Percentiles rank a stretch among this genome's conserved stretches.
phyloP scores from a whole-genome alignment of 2,797 vertebrate species.

The Percopsis omiscomaycus region DNA sequence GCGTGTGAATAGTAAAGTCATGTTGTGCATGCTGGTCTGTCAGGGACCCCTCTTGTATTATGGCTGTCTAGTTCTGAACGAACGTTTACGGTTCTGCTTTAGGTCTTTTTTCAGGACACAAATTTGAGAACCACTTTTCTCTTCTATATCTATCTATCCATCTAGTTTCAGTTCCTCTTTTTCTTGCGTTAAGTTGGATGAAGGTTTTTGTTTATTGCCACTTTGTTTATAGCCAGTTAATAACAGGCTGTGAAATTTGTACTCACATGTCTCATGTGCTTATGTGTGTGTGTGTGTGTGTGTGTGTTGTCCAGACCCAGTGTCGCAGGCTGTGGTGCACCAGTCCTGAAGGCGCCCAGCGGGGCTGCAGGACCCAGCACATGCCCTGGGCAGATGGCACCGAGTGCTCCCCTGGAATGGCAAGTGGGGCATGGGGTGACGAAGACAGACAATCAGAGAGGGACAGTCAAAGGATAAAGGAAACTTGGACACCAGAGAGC shows the following conservation, averaged over 20 bases:
- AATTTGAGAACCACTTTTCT: background rate
- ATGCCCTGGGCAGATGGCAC: constrained; percentile 98
- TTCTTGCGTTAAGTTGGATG: constrained; percentile 12
- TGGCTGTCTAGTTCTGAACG: constrained; percentile 13
- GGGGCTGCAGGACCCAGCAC: constrained; percentile 95
- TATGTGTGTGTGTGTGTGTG: constrained; percentile 18
- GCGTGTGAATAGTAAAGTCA: constrained; percentile 27
- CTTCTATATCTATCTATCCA: too few species aligned
- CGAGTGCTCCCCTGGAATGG: constrained; percentile 93
- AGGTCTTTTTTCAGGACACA: background rate
- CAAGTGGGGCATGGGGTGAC: constrained; percentile 52
- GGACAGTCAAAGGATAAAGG: too few species aligned
- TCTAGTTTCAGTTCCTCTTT: background rate
- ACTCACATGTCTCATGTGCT: background rate
- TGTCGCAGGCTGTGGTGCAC: constrained; percentile 96
- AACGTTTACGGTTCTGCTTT: background rate
- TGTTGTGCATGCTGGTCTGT: constrained; percentile 28
- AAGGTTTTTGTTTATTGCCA: too few species aligned
- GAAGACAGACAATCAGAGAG: constrained; percentile 8
- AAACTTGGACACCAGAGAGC: background rate
- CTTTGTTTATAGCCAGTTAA: too few species aligned
- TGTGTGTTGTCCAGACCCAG: constrained; percentile 82
- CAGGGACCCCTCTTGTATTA: constrained; percentile 23
- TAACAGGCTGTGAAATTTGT: background rate
- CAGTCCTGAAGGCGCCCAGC: constrained; percentile 88